phyloP scores from a whole-genome alignment of 2,888 invertebrate species.

The Erpobdella octoculata region DNA sequence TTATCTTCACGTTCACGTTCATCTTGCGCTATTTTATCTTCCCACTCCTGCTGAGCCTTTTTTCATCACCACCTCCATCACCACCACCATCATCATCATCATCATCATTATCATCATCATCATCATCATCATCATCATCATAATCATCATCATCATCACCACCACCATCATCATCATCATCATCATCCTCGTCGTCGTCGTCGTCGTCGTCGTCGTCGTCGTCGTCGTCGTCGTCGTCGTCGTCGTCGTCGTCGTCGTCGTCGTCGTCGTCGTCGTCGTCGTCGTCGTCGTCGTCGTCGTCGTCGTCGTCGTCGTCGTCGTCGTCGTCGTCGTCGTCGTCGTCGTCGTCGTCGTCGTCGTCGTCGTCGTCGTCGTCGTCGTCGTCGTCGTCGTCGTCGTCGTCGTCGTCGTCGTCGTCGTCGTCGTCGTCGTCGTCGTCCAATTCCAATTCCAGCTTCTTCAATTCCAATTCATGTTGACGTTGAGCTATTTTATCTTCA shows the following conservation, averaged over 20 bases:
- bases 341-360: background rate
- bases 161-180: conserved; percentile 22
- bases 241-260: background rate
- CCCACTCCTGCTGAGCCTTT: background rate
- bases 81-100: conserved; percentile 12
- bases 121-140: conserved; percentile 4
- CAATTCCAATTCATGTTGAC: too few species aligned
- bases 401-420: background rate
- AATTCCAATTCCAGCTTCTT: too few species aligned
- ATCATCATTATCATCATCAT: background rate
- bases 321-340: background rate
- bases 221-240: background rate
- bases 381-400: background rate
- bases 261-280: background rate
- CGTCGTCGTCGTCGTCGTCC: background rate
- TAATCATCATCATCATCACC: conserved; percentile 3
- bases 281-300: background rate
- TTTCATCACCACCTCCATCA: background rate
- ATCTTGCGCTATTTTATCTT: too few species aligned
- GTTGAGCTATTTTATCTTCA: too few species aligned
- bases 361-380: background rate
- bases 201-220: background rate
- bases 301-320: background rate
- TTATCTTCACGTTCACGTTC: too few species aligned
- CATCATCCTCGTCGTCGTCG: conserved; percentile 4